phyloP scores from a whole-genome alignment of 2,888 invertebrate species.

The Poecilus cupreus region DNA sequence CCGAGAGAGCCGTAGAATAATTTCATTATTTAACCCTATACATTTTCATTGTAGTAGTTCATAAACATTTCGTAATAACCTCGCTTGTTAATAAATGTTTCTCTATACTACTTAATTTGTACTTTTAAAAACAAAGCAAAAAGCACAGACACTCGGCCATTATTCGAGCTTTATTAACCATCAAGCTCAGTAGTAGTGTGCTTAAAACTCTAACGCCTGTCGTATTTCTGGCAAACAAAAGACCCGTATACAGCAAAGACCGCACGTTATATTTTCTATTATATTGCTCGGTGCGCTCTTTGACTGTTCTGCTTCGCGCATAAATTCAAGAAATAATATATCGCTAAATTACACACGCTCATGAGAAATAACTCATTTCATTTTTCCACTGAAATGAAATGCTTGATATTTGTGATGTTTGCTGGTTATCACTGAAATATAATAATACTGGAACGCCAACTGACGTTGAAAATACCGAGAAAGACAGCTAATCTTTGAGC shows the following conservation, averaged over 20 bases:
- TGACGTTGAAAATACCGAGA: too few species aligned
- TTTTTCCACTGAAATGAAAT: too few species aligned
- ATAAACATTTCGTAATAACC: conserved; percentile 12
- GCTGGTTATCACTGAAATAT: too few species aligned
- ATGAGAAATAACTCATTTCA: neutral
- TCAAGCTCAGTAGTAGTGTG: neutral
- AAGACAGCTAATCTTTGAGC: too few species aligned
- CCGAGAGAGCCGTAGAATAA: neutral
- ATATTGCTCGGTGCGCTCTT: neutral
- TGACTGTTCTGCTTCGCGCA: neutral
- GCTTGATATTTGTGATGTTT: too few species aligned
- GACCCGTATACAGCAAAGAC: neutral
- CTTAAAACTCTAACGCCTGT: conserved; percentile 18
- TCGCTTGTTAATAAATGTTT: conserved; percentile 22
- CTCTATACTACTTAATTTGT: conserved; percentile 32
- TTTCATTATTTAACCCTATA: neutral
- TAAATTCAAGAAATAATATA: neutral
- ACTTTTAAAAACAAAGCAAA: conserved; percentile 17
- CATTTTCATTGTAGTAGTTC: neutral
- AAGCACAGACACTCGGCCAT: neutral
- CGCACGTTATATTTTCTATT: neutral
- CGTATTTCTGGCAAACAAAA: conserved; percentile 24
- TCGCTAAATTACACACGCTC: neutral
- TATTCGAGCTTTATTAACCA: conserved; percentile 1
- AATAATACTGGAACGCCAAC: too few species aligned